Percentiles rank a stretch among this genome's conserved stretches.
Conservation (phyloP, 2,113 vertebrate species). For the Thinocorus orbignyianus region DNA sequence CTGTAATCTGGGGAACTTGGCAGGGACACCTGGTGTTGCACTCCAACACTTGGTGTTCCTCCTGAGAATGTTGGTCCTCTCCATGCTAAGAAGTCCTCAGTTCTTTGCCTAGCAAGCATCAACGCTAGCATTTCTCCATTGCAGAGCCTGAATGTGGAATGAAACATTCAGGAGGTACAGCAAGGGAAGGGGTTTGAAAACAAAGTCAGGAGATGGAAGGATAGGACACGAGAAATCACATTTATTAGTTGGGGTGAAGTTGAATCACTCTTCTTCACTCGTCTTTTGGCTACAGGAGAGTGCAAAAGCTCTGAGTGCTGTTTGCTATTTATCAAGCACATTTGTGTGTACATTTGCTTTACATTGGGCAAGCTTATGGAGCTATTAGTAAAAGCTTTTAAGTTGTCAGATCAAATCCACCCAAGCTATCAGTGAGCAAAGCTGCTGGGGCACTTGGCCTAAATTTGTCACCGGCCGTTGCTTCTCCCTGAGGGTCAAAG, state of each 20-base stretch:
- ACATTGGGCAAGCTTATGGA: not conserved
- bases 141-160: not conserved
- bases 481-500: not conserved
- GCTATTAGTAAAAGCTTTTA: not conserved
- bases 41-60: not conserved
- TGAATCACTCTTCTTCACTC: not conserved
- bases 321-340: not conserved
- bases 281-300: not conserved
- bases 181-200: not conserved
- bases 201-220: not conserved
- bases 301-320: not conserved
- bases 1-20: not conserved
- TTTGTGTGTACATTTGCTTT: not conserved
- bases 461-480: rapidly evolving
- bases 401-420: not conserved
- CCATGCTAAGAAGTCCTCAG: not conserved
- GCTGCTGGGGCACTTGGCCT: not conserved
- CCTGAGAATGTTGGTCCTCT: not conserved
- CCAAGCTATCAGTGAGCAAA: not conserved
- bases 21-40: not conserved
- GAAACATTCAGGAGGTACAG: not conserved
- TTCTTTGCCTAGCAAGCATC: not conserved
- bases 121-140: not conserved
- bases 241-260: not conserved
- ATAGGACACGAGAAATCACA: not conserved